Evolutionary conservation across 92 coral and sea anemone species (phyloP), one percentile per base, ranked within the genome.

Genomic region (Palythoa grandis): DNA sequence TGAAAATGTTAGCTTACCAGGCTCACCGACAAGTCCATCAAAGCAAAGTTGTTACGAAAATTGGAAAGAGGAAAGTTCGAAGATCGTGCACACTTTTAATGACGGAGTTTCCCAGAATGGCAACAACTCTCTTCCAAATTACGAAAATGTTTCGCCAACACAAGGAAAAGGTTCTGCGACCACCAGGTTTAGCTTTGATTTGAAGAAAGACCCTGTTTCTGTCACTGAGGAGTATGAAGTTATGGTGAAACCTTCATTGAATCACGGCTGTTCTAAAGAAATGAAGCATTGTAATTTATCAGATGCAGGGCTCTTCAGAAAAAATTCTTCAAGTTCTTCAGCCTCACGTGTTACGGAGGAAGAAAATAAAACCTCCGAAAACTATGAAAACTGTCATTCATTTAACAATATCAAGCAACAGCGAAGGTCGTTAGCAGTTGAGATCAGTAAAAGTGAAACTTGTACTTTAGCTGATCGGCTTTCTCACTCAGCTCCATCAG

Each of bases 91-190:
- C 40, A 19, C 85, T 15, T 24, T 67, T 14, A 25, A 61, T 63
- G 74, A 50, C 19, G 54, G 60, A 24, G 16, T 16, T 65, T 65
- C 52, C 2, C 48, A 17, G 20, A 25, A 16, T 35, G 63, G 24
- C 29, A 47, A 25, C 12, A 17, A 11, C 7, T 15, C 4, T 65
- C 85, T 48, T 80, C 52, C 75, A 25, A 80, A 73, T 25, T 80
- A 80, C 40, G 85, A 80, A 66, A 80, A 80, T 67, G 75, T 80
- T 15, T 80, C 85, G 13, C 75, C 85, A 3, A 66, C 85, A n/a
- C 60, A 52, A 15, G 60, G 75, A 25, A 66, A 63, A 54, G 60
- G 24, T 24, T 66, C 50, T 24, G 85, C 74, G 3, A 23, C 10
- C 6, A 47, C 60, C 7, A 80, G 35, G 6, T 66, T 67, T 19